phyloP scores from a whole-genome alignment of 2,888 invertebrate species.

The Chironomus riparius region DNA sequence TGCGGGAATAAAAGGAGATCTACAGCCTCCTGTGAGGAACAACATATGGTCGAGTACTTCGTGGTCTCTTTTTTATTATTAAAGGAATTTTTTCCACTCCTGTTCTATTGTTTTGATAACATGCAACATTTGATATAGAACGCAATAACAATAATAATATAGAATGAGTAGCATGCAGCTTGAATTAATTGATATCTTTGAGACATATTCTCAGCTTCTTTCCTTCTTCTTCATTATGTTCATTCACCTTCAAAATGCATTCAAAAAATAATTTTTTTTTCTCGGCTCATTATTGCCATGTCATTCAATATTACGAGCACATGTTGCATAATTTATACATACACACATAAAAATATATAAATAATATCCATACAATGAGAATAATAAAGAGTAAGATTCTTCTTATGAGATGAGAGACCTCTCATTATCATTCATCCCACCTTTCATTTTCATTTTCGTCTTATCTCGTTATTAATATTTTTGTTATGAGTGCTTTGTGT shows the following conservation, averaged over 20 bases:
- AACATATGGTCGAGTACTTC: background rate
- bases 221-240: background rate
- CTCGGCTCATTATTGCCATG: constrained; percentile 1
- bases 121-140: background rate
- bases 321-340: background rate
- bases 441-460: too few relatives aligned
- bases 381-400: too few relatives aligned
- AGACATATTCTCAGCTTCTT: too few relatives aligned
- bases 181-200: background rate
- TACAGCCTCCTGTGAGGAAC: background rate
- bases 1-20: background rate
- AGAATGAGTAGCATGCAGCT: background rate
- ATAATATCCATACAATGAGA: too few relatives aligned
- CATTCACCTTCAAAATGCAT: background rate
- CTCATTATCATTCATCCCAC: too few relatives aligned
- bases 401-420: too few relatives aligned
- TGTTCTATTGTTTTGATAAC: background rate
- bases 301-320: constrained; percentile 21
- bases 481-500: too few relatives aligned
- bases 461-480: too few relatives aligned
- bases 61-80: background rate
- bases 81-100: too few relatives aligned
- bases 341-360: too few relatives aligned
- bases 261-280: too few relatives aligned
- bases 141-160: background rate